Base-by-base conservation (phyloP, 2,797 vertebrate species). In the Gorsachius magnificus region DNA sequence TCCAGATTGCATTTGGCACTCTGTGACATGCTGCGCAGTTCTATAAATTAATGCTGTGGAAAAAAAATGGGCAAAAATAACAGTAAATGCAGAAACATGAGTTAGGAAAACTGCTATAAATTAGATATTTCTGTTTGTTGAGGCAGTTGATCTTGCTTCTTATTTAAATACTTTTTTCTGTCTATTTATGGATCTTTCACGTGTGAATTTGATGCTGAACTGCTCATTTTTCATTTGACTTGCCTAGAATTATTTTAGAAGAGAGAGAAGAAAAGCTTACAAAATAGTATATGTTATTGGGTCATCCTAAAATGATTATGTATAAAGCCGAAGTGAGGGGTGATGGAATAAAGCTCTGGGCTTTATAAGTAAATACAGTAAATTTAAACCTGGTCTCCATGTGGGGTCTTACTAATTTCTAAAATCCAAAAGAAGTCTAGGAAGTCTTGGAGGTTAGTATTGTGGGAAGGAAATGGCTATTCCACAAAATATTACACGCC, bases 1-100 rank as follows among this genome's bases (percentile, higher is more conserved):
- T 81, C 1, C 21, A 36, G 26, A 36, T 48, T 58, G 38, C 18
- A 5, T 78, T 78, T 1, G 9, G 18, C 6, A 4, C 38, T 61
- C 45, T 0, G 1, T 69, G 72, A 46, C 25, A 0, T 41, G 36
- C 31, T 9, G 9, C 3, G 1, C 5, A 6, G 29, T 51, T 94
- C 60, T 74, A 0, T n/a, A 45, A 77, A n/a, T 63, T 38, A 24
- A 46, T 16, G 21, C 25, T 60, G n/a, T 2, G 17, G 9, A 0
- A 5, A 7, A 14, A 13, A 35, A 61, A 28, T n/a, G 26, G 56
- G 9, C 36, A 76, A 68, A 81, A 69, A 17, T 41, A 66, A 43
- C n/a, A 48, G 17, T 64, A 79, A 46, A 76, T n/a, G 33, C 48
- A 63, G 68, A 77, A 56, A 11, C 28, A 11, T 3, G 12, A 53